Conservation (phyloP, 2,797 vertebrate genomes). For the Malurus splendens region DNA sequence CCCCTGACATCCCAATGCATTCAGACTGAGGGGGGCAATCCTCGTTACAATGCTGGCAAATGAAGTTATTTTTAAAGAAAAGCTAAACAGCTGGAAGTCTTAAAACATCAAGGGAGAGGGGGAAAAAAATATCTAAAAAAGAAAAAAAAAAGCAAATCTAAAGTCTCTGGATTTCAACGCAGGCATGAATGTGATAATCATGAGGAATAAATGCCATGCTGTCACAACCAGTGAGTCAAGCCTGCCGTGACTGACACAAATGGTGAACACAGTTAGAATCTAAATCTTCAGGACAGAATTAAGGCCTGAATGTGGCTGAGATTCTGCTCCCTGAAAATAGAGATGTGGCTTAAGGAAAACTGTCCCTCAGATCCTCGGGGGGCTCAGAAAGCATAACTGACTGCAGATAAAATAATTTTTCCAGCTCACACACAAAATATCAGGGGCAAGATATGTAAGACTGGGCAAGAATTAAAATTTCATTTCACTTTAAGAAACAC, state of each 20-base stretch:
- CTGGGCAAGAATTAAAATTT: not conserved
- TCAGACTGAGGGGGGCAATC: not conserved
- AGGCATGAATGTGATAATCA: not conserved
- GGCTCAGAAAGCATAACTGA: not conserved
- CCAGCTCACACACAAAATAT: not conserved
- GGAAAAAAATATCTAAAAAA: not conserved
- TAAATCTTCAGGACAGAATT: not conserved
- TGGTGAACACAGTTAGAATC: not conserved
- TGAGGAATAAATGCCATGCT: not conserved
- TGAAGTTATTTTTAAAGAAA: not conserved
- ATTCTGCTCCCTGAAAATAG: not conserved
- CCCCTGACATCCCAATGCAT: not conserved
- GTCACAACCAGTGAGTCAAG: not conserved
- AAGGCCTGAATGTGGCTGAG: not conserved
- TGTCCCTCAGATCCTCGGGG: fast-evolving
- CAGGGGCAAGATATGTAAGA: not conserved
- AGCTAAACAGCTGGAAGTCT: not conserved
- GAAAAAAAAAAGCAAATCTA: fast-evolving
- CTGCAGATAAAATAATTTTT: not conserved
- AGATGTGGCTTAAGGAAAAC: not conserved
- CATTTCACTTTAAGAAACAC: not conserved
- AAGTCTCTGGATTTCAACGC: not conserved
- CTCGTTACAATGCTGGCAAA: not conserved
- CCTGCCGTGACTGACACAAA: not conserved
- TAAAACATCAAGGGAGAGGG: not conserved